Evolutionary conservation across 2,113 vertebrate genomes (phyloP), one percentile per base, ranked within the genome.

Genomic region (Sarotherodon lohbergeri): DNA sequence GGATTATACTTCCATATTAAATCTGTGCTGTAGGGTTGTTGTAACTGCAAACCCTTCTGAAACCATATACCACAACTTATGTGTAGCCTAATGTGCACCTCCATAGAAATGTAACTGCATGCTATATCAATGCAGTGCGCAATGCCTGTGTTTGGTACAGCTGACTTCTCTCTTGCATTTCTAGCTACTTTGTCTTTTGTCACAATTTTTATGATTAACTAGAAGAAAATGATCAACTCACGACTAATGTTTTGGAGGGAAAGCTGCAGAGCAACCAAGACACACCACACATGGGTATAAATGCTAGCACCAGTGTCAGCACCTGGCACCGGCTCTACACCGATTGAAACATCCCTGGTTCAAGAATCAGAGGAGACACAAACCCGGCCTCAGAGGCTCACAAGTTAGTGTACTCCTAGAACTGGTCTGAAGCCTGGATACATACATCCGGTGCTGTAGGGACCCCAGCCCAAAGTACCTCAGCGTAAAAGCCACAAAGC

Each of bases 21-120:
- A 66, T 68, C 63, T 39, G 63, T 68, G 63, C 19, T 22, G 34
- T 68, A 39, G 34, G 34, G 17, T 39, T 39, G 61, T 22, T 68
- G 61, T 66, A 66, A 22, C 19, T 39, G 61, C 6, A 68, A 39
- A 68, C 63, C 34, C 3, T 2, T 1, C 34, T 22, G 59, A 68
- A 68, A 68, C 34, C 19, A 22, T 39, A 1, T 8, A 39, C 19
- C 34, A 0, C 63, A 39, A 39, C 63, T 22, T 39, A 68, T 0
- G 11, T 39, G 63, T 68, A 41, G 19, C 63, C 19, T 39, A 22
- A 41, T 68, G 8, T 68, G 19, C 34, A 68, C 34, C 19, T 68
- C 34, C 19, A n/a, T 68, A 68, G 63, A 68, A 0, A 41, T 68
- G 6, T 39, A 68, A 68, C 34, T 22, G 34, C 34, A 8, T 39